Evolutionary conservation across 2,113 vertebrate species (phyloP).

Genomic region (Vidua chalybeata): DNA sequence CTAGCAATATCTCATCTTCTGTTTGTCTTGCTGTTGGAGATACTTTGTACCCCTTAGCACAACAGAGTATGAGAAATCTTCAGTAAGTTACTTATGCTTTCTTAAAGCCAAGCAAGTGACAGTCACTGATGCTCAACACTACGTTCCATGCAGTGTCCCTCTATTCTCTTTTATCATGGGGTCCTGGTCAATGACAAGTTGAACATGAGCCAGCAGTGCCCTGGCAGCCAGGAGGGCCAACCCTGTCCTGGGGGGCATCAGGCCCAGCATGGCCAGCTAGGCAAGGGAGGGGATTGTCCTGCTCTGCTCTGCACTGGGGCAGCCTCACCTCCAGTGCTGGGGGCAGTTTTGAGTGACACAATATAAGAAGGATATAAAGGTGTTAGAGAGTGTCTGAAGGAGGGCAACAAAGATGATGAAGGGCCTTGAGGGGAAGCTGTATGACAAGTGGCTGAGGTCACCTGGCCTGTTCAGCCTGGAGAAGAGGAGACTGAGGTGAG

Average conservation of each 20-base stretch:
- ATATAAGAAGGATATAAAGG: rapidly evolving
- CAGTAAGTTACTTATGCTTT: not conserved
- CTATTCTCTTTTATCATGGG: not conserved
- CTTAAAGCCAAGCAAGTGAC: not conserved
- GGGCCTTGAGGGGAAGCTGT: rapidly evolving
- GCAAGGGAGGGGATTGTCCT: not conserved
- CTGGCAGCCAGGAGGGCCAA: not conserved
- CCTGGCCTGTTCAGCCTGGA: not conserved
- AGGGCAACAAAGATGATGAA: not conserved
- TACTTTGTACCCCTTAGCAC: not conserved
- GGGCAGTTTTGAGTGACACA: not conserved
- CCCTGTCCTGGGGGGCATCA: not conserved
- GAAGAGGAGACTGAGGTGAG: not conserved
- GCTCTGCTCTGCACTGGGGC: rapidly evolving
- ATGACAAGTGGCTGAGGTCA: rapidly evolving
- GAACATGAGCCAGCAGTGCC: not conserved
- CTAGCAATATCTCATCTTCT: not conserved
- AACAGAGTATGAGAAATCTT: not conserved
- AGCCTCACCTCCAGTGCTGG: rapidly evolving
- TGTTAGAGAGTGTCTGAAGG: rapidly evolving
- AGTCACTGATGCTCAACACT: not conserved
- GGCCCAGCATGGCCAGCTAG: rapidly evolving
- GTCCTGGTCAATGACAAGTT: rapidly evolving
- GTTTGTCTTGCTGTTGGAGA: not conserved
- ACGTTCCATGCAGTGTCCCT: not conserved